A percentile compares a stretch with the other conserved stretches of the same genome.
These are phyloP conservation scores for Thereva unica DNA, from an alignment of 2,888 invertebrate species.

Conservation along the genomic window DNA sequence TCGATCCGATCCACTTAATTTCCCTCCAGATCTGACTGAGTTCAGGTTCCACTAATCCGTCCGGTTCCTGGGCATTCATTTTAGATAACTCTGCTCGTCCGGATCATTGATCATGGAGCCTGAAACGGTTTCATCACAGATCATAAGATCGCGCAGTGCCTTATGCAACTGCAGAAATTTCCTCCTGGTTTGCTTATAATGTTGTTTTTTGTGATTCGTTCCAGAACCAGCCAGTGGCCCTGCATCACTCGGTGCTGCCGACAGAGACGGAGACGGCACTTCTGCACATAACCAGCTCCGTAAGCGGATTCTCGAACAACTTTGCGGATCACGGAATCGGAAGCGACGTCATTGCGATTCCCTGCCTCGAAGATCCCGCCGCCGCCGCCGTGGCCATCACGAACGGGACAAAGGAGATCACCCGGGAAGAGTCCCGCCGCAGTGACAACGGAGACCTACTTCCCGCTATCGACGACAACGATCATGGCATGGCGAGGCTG, in stretches of 20 bases:
- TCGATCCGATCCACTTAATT: too few relatives aligned
- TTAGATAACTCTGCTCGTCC: slow-evolving; percentile 17
- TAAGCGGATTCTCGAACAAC: slow-evolving; percentile 33
- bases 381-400: background rate
- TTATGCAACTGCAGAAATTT: slow-evolving; percentile 23
- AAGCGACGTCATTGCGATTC: slow-evolving; percentile 3
- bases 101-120: slow-evolving; percentile 3
- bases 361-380: background rate
- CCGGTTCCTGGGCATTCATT: slow-evolving; percentile 13
- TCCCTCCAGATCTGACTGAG: too few relatives aligned
- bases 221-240: slow-evolving; percentile 36
- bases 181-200: slow-evolving; percentile 34
- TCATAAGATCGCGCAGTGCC: slow-evolving; percentile 17
- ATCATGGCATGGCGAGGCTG: background rate
- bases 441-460: slow-evolving; percentile 41
- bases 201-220: slow-evolving; percentile 26
- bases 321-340: slow-evolving; percentile 18
- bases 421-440: background rate
- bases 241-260: slow-evolving; percentile 12
- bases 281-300: slow-evolving; percentile 37
- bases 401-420: background rate
- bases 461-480: slow-evolving; percentile 20
- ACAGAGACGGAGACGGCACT: slow-evolving; percentile 20
- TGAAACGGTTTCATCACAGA: slow-evolving; percentile 25
- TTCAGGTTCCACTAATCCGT: too few relatives aligned